Percentiles rank a stretch among this genome's conserved stretches.
These are phyloP conservation scores for Monomorium pharaonis DNA, from an alignment of 1,140 invertebrate species.

Conservation along the genomic window DNA sequence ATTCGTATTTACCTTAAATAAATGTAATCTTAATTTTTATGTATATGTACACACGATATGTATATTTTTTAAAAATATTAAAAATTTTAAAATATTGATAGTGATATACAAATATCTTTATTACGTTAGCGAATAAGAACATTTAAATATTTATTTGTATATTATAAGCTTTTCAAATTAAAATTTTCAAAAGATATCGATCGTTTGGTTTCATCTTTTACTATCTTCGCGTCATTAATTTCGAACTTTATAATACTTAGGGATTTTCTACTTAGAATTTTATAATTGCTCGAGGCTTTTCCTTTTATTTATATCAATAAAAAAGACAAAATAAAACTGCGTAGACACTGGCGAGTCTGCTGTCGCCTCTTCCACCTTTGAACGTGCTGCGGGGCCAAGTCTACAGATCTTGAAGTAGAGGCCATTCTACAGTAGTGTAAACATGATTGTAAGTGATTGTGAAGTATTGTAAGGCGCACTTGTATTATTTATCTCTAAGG, in stretches of 20 bases:
- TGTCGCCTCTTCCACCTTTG: neutral
- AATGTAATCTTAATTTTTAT: neutral
- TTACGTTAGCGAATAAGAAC: neutral
- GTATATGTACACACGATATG: neutral
- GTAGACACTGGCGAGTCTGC: no score
- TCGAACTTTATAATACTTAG: neutral
- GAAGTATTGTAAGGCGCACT: no score
- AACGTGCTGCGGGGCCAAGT: neutral
- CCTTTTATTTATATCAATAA: no score
- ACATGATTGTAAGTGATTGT: no score
- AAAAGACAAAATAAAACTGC: neutral
- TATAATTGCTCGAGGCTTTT: no score
- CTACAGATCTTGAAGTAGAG: no score
- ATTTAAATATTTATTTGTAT: neutral
- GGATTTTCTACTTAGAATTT: neutral
- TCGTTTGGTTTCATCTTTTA: neutral
- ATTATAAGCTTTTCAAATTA: neutral
- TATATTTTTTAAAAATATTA: neutral
- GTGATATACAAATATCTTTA: neutral
- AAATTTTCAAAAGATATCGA: neutral
- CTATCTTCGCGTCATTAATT: neutral
- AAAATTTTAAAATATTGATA: no score
- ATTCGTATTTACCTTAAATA: neutral
- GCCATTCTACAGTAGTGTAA: no score
- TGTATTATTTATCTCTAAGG: no score